Evolutionary conservation across 2,888 invertebrate genomes (phyloP).

Genomic region (Sphaeridia pumilis): DNA sequence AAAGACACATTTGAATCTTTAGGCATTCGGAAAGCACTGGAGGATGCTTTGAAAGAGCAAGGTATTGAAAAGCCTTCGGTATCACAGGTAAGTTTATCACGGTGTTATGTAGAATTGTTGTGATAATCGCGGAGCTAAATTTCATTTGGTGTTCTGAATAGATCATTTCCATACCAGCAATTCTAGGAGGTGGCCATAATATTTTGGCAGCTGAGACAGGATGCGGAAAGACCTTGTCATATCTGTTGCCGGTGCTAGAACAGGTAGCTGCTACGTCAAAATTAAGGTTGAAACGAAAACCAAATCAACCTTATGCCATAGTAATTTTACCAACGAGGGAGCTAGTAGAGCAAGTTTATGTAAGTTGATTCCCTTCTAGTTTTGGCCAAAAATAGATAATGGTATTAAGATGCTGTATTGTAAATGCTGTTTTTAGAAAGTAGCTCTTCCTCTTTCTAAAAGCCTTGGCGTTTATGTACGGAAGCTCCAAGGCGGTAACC

Average conservation of each 20-base stretch:
- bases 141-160: too few species aligned
- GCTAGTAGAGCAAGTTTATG: constrained; percentile 55
- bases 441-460: constrained; percentile 49
- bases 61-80: constrained; percentile 45
- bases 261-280: constrained; percentile 44
- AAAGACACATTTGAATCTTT: constrained; percentile 45
- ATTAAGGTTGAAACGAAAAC: constrained; percentile 40
- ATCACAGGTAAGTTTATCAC: constrained; percentile 41
- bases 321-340: constrained; percentile 77
- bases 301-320: constrained; percentile 62
- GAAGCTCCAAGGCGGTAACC: constrained; percentile 59
- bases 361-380: too few species aligned
- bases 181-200: constrained; percentile 55
- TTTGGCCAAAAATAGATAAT: too few species aligned
- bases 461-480: constrained; percentile 52
- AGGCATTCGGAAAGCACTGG: constrained; percentile 45
- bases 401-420: constrained; percentile 8
- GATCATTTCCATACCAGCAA: constrained; percentile 53
- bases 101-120: too few species aligned
- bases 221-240: constrained; percentile 86
- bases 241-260: constrained; percentile 69
- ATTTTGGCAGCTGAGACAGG: constrained; percentile 85
- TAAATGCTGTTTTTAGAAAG: too few species aligned
- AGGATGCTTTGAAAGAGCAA: constrained; percentile 48
- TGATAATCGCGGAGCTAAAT: too few species aligned